phyloP scores from a whole-genome alignment of 2,888 invertebrate genomes.

The Octonoba sinensis region DNA sequence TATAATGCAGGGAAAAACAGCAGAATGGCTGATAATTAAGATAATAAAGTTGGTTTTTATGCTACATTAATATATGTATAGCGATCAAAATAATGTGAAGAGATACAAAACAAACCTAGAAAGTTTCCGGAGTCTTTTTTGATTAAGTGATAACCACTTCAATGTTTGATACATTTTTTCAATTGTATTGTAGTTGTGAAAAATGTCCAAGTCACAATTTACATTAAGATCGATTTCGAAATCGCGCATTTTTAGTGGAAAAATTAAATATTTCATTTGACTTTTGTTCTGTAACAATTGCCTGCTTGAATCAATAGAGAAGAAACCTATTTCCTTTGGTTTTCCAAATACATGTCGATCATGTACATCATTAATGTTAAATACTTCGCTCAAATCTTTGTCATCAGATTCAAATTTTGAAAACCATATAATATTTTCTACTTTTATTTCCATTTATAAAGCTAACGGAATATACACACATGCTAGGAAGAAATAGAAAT shows the following conservation, averaged over 20 bases:
- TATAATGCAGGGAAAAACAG: too few relatives aligned
- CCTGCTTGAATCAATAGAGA: slow-evolving; percentile 68
- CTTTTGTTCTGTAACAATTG: slow-evolving; percentile 67
- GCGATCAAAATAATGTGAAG: too few relatives aligned
- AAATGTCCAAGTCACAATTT: slow-evolving; percentile 69
- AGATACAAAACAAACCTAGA: too few relatives aligned
- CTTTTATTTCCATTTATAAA: too few relatives aligned
- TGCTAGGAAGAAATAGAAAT: too few relatives aligned
- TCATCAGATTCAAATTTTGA: slow-evolving; percentile 18
- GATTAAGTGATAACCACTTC: slow-evolving; percentile 74
- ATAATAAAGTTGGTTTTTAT: too few relatives aligned
- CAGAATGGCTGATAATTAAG: too few relatives aligned
- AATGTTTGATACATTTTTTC: slow-evolving; percentile 75
- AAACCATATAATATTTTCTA: slow-evolving; percentile 2
- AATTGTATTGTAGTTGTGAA: slow-evolving; percentile 70
- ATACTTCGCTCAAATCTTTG: slow-evolving; percentile 6
- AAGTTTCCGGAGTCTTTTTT: not conserved
- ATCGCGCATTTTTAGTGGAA: slow-evolving; percentile 66
- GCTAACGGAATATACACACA: too few relatives aligned
- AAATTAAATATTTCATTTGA: slow-evolving; percentile 68
- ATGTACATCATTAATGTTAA: not conserved
- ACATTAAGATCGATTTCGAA: slow-evolving; percentile 69
- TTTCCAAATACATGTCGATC: slow-evolving; percentile 67
- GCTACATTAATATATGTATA: too few relatives aligned
- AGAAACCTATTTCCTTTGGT: slow-evolving; percentile 70